Evolutionary conservation across 2,888 invertebrate species (phyloP).

Genomic region (Trachelus troglodyta): DNA sequence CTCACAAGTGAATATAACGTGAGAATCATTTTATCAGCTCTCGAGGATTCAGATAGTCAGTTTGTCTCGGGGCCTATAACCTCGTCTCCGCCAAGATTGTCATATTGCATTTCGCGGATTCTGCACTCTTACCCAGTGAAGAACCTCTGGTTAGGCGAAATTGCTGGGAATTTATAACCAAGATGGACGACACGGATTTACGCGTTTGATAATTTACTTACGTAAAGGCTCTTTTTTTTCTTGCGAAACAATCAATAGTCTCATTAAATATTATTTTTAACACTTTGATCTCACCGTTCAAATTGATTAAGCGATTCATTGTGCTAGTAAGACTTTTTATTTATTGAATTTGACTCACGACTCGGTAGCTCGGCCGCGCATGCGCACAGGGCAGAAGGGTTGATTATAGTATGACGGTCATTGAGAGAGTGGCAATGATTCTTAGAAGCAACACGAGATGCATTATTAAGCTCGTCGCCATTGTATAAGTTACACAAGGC

Average conservation of each 20-base stretch:
- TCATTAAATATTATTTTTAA: neutral
- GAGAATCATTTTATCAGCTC: conserved; percentile 49
- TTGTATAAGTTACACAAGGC: conserved; percentile 21
- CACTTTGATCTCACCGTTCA: neutral
- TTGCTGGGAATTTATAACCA: neutral
- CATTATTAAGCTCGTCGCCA: conserved; percentile 27
- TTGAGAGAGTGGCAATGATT: conserved; percentile 25
- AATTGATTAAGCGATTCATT: neutral
- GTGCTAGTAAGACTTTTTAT: neutral
- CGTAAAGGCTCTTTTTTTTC: neutral
- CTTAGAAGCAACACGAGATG: conserved; percentile 37
- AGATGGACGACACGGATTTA: neutral
- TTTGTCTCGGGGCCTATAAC: conserved; percentile 49
- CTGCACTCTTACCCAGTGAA: conserved; percentile 37
- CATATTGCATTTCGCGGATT: conserved; percentile 54
- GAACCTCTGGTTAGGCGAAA: conserved; percentile 12
- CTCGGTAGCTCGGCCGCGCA: neutral
- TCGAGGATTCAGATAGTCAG: conserved; percentile 41
- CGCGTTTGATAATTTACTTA: neutral
- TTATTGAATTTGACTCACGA: neutral
- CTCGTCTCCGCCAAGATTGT: conserved; percentile 38
- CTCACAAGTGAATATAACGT: conserved; percentile 31
- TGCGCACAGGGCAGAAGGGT: neutral
- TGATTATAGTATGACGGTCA: neutral
- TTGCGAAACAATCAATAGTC: neutral